Evolutionary conservation across 92 coral and sea anemone genomes (phyloP).

Genomic region (Diadumene lineata): DNA sequence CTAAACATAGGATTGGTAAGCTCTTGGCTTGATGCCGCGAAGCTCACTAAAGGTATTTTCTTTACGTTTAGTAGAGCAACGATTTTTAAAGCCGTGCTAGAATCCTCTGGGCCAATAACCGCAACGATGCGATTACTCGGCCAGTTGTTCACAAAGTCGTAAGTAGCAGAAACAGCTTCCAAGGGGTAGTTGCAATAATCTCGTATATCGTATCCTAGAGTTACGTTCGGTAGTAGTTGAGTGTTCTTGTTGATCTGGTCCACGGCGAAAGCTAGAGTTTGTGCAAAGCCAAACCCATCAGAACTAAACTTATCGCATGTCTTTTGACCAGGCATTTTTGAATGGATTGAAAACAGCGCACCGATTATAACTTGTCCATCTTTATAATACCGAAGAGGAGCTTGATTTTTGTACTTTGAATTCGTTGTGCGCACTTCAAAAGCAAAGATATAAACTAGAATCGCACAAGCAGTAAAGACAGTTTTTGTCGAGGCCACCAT

Average conservation of each 20-base stretch:
- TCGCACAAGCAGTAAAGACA: too few relatives aligned
- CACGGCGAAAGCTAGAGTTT: conserved; percentile 52
- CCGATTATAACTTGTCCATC: conserved; percentile 71
- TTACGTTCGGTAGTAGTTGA: conserved; percentile 41
- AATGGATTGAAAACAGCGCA: conserved; percentile 55
- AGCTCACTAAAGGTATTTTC: conserved; percentile 58
- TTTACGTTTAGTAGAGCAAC: conserved; percentile 66
- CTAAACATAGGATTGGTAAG: conserved; percentile 65
- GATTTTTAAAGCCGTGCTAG: conserved; percentile 51
- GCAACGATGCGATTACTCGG: conserved; percentile 47
- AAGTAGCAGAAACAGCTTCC: conserved; percentile 61
- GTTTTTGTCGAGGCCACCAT: too few relatives aligned
- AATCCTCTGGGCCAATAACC: conserved; percentile 61
- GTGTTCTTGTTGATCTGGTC: conserved; percentile 65
- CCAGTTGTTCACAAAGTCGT: conserved; percentile 48
- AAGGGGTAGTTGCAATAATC: conserved; percentile 65
- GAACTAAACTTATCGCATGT: conserved; percentile 40
- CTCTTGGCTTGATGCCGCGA: conserved; percentile 71
- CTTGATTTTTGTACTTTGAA: neutral
- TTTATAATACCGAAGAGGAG: conserved; percentile 26
- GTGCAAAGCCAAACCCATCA: conserved; percentile 52
- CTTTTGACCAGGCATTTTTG: neutral
- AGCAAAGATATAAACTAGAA: too few relatives aligned
- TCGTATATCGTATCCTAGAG: conserved; percentile 78
- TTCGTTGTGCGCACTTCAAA: too few relatives aligned